phyloP scores from a whole-genome alignment of 2,797 vertebrate genomes.

The Distichodus sexfasciatus region DNA sequence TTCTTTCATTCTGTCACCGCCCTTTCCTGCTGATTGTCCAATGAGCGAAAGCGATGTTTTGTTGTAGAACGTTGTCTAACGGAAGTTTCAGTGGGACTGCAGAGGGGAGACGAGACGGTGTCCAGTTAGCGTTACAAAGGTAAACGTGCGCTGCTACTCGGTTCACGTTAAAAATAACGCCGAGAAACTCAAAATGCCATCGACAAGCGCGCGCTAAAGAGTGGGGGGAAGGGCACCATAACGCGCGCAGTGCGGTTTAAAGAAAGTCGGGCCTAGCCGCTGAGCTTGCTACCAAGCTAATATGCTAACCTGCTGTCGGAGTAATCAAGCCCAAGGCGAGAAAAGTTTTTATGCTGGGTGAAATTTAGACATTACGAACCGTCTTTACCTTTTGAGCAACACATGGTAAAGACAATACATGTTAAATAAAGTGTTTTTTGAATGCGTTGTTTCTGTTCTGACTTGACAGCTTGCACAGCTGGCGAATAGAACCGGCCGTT shows the following conservation, averaged over 20 bases:
- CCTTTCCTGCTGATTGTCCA: slow-evolving; percentile 55
- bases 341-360: too few species aligned
- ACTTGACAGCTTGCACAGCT: too few species aligned
- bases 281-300: not conserved
- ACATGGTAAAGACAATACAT: too few species aligned
- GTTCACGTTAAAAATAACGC: not conserved
- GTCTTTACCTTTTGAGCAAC: too few species aligned
- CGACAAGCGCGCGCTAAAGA: not conserved
- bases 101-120: slow-evolving; percentile 45
- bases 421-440: too few species aligned
- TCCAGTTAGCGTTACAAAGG: slow-evolving; percentile 61
- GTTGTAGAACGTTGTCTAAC: slow-evolving; percentile 65
- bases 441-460: too few species aligned
- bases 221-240: too few species aligned
- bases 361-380: too few species aligned
- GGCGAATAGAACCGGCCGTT: too few species aligned
- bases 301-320: not conserved
- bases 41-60: slow-evolving; percentile 64
- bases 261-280: too few species aligned
- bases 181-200: not conserved
- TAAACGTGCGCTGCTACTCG: slow-evolving; percentile 34
- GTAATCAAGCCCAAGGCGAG: not conserved
- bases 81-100: slow-evolving; percentile 57
- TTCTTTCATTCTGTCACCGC: not conserved
- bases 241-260: too few species aligned